Evolutionary conservation across 2,888 invertebrate species (phyloP).

Genomic region (Lymantria monacha): DNA sequence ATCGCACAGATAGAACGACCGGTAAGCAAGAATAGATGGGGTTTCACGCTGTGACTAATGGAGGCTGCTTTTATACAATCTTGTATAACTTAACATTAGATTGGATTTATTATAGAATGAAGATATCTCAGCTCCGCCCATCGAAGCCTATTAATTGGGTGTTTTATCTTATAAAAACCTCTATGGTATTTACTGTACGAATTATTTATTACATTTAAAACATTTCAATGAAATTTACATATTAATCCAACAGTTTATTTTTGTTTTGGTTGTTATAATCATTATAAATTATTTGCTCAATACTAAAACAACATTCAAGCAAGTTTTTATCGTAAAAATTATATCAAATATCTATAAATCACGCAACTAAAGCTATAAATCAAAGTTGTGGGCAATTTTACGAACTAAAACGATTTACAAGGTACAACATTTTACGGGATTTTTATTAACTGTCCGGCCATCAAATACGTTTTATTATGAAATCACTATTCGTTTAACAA

Average conservation of each 20-base stretch:
- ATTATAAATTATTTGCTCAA: constrained; percentile 23
- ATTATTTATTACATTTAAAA: constrained; percentile 51
- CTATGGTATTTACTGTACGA: constrained; percentile 46
- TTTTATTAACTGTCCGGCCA: constrained; percentile 68
- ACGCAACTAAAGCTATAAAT: constrained; percentile 35
- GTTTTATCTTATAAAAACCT: constrained; percentile 47
- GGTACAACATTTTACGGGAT: constrained; percentile 55
- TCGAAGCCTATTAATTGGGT: constrained; percentile 56
- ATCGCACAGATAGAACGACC: constrained; percentile 51
- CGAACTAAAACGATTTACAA: constrained; percentile 47
- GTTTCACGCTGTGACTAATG: constrained; percentile 74
- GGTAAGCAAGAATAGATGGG: constrained; percentile 65
- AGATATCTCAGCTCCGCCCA: constrained; percentile 67
- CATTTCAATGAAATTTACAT: constrained; percentile 31
- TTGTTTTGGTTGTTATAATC: constrained; percentile 5
- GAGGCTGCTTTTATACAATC: constrained; percentile 50
- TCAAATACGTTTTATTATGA: constrained; percentile 73
- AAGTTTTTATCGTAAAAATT: constrained; percentile 19
- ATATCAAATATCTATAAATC: constrained; percentile 18
- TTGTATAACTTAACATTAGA: constrained; percentile 64
- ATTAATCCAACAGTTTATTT: constrained; percentile 35
- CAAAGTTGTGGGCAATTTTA: constrained; percentile 37
- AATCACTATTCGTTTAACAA: constrained; percentile 75
- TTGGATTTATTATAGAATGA: constrained; percentile 71
- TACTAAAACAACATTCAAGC: constrained; percentile 12